A percentile compares a stretch with the other conserved stretches of the same genome.
Conservation (phyloP, 2,113 vertebrate genomes). For the Oostethus manadensis region DNA sequence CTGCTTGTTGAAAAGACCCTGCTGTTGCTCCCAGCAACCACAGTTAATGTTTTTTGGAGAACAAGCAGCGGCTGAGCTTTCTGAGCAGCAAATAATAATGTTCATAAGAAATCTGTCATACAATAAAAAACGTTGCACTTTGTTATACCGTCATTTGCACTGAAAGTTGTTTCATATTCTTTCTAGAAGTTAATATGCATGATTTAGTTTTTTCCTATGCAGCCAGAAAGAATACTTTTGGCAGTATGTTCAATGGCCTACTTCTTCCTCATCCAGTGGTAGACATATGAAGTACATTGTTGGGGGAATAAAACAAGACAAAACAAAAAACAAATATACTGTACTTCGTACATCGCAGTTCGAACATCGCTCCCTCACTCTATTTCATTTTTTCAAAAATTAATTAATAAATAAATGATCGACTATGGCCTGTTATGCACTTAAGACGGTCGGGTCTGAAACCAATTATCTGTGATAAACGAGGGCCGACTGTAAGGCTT, state of each 20-base stretch:
- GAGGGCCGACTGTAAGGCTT: too few species aligned
- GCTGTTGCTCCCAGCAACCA: conserved; percentile 19
- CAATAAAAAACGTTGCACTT: conserved; percentile 40
- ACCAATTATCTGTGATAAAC: too few species aligned
- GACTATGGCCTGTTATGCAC: too few species aligned
- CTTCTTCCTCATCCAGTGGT: conserved; percentile 29
- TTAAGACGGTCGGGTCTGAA: too few species aligned
- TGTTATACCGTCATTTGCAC: conserved; percentile 53
- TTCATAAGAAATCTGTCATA: conserved; percentile 34
- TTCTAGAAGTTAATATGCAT: conserved; percentile 47
- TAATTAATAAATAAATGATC: too few species aligned
- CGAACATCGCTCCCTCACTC: too few species aligned
- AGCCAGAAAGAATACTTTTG: conserved; percentile 41
- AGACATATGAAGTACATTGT: conserved; percentile 34
- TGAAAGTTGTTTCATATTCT: conserved; percentile 53
- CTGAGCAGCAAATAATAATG: conserved; percentile 26
- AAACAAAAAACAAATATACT: conserved; percentile 14
- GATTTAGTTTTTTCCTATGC: conserved; percentile 4
- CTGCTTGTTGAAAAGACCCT: conserved; percentile 21
- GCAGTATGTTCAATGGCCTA: conserved; percentile 19
- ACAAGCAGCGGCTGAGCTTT: conserved; percentile 13
- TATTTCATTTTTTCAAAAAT: too few species aligned
- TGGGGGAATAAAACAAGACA: too few species aligned
- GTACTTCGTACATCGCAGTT: conserved; percentile 12
- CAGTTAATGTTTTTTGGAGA: conserved; percentile 29